phyloP scores from a whole-genome alignment of 1,140 invertebrate genomes.

The Argopecten irradians region DNA sequence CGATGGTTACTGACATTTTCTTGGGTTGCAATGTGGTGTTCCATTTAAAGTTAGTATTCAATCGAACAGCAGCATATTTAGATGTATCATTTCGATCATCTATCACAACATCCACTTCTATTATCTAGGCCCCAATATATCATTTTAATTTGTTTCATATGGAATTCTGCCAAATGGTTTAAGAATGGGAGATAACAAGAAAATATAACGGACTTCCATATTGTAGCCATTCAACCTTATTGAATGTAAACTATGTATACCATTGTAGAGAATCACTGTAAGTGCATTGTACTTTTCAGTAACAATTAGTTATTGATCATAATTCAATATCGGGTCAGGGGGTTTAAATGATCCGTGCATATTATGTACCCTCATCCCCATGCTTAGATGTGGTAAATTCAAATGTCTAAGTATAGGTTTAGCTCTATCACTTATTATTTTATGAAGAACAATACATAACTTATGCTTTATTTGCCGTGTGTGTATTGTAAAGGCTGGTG shows the following conservation, averaged over 20 bases:
- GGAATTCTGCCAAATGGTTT: not conserved
- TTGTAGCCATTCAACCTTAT: not conserved
- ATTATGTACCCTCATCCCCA: no score
- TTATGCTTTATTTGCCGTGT: not conserved
- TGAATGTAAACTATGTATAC: not conserved
- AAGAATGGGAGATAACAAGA: not conserved
- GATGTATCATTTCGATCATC: not conserved
- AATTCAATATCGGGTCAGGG: not conserved
- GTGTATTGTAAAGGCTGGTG: not conserved
- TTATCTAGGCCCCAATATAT: not conserved
- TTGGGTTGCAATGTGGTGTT: not conserved
- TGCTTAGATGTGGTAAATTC: no score
- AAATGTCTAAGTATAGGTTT: not conserved
- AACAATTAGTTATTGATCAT: not conserved
- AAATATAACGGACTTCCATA: not conserved
- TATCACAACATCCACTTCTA: not conserved
- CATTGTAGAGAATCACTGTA: not conserved
- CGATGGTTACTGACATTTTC: slow-evolving; percentile 8
- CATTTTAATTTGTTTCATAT: not conserved
- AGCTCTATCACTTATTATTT: not conserved
- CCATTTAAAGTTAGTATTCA: not conserved
- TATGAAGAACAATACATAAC: not conserved
- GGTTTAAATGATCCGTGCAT: no score
- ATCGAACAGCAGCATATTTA: not conserved
- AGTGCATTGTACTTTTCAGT: no score